Evolutionary conservation across 37 sponge, comb jelly and placozoan species (phyloP), one percentile per base, ranked within the genome.

Genomic region (Petrosia ficiformis): DNA sequence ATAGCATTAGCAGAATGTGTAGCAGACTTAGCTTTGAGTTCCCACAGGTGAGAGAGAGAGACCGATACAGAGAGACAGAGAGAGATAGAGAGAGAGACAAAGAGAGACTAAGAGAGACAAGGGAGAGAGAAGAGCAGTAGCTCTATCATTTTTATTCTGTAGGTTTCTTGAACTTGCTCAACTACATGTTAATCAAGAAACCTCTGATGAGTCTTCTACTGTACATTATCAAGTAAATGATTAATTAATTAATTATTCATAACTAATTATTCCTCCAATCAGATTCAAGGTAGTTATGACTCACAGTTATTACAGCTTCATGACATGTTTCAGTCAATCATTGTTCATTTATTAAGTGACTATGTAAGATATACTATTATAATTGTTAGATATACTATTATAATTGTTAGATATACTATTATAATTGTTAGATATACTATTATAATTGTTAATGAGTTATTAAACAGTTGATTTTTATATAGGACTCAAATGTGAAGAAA

Each of bases 401-500:
- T 19, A 68, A 64, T n/a, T 64, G 19, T 64, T 64, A 64, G 8
- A 26, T 6, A 26, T 30, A 64, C 22, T 30, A 22, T 59, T 52
- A 6, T 73, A 42, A n/a, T 30, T n/a, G 26, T 58, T 26, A 73
- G 11, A 73, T 8, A 19, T 48, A 48, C 14, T 48, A 48, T 48
- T 48, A 48, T 48, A 19, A 48, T 48, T 48, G 14, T 48, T 48
- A 48, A 19, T 48, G 14, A 19, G 14, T 48, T 48, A 48, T 48
- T 48, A 48, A 19, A 19, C 8, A 19, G 8, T 19, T 73, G 8
- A 48, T 57, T 2, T 21, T 37, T 0, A 59, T 42, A 31, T 31
- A 95, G 87, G 95, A 87, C 26, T 88, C 94, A 40, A 75, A 76
- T 16, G 99, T 95, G 42, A 88, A 92, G 89, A 94, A 85, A 76